Evolutionary conservation across 2,888 invertebrate species (phyloP), one percentile per base, ranked within the genome.

Genomic region (Leptinotarsa haldemani): DNA sequence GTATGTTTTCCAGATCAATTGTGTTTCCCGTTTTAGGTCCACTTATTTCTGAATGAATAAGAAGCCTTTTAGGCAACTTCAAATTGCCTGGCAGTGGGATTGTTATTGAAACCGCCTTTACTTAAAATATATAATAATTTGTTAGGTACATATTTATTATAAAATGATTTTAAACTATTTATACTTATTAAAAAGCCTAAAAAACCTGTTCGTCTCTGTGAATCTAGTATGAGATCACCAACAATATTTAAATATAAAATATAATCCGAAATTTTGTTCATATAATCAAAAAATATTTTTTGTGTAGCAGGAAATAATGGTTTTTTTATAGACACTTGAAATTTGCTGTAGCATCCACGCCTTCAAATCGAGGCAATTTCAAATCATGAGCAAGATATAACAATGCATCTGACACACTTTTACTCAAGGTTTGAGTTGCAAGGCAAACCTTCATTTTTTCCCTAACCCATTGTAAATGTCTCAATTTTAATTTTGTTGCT

Each of bases 401-500:
- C 18, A 73, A 16, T 22, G 73, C 65, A 70, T 70, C 69, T 46
- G 65, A 20, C 4, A 73, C 73, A 70, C 73, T 73, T 69, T 74
- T 76, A 40, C 80, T 80, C 48, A 82, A 74, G 16, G 79, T 75
- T 74, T 81, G 80, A 47, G 76, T 69, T 25, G 80, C 78, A 16
- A 82, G 30, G 40, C 71, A 73, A 2, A 82, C 80, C 65, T 79
- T 80, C 77, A 82, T 82, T 75, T 77, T 81, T 66, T 81, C 73
- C 16, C 63, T 70, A 15, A 67, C 65, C 64, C 50, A 70, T 46
- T 58, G 47, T 2, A 68, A n/a, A 50, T 73, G 73, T 4, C 69
- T 16, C 9, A 40, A 16, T 58, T 22, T 56, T 3, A 73, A 12
- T 52, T 69, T 73, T 20, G 61, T 69, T 1, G 69, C 73, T 9